phyloP scores from a whole-genome alignment of 1,140 invertebrate species.

The Eumeta japonica region DNA sequence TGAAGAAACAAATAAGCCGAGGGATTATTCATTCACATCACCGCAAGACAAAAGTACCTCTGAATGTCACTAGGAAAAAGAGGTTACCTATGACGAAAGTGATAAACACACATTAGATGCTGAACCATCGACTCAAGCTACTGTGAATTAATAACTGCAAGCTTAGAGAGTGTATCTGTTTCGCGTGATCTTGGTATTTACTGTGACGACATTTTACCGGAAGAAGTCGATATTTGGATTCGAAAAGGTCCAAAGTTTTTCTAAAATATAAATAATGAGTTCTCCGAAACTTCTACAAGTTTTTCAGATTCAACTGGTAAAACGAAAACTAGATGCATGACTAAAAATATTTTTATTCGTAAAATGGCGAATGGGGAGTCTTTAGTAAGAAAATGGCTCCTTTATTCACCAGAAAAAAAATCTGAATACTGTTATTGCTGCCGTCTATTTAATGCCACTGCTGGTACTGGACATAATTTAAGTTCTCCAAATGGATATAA shows the following conservation, averaged over 20 bases:
- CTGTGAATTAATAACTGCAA: slow-evolving; percentile 4
- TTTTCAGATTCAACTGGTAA: slow-evolving; percentile 10
- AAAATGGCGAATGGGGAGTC: slow-evolving; percentile 15
- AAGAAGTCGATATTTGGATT: slow-evolving; percentile 14
- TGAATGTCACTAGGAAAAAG: slow-evolving; percentile 5
- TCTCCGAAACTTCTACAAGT: too few relatives aligned
- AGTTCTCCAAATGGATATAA: slow-evolving; percentile 6
- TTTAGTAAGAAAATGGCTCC: slow-evolving; percentile 14
- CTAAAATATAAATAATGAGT: slow-evolving; percentile 12
- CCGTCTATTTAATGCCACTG: not conserved
- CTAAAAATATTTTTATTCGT: slow-evolving; percentile 15
- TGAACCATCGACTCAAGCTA: slow-evolving; percentile 8
- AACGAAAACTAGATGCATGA: slow-evolving; percentile 15
- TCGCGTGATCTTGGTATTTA: slow-evolving; percentile 11
- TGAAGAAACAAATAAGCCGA: not conserved
- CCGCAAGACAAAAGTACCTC: slow-evolving; percentile 5
- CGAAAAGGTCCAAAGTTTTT: slow-evolving; percentile 13
- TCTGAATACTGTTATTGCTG: slow-evolving; percentile 5
- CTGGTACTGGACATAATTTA: slow-evolving; percentile 1
- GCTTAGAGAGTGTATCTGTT: slow-evolving; percentile 7
- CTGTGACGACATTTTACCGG: slow-evolving; percentile 13
- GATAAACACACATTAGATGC: slow-evolving; percentile 9
- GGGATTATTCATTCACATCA: slow-evolving; percentile 2
- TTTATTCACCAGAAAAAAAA: slow-evolving; percentile 14
- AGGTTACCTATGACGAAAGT: slow-evolving; percentile 8